phyloP scores from a whole-genome alignment of 2,888 invertebrate genomes.

The Dorcus hopei region DNA sequence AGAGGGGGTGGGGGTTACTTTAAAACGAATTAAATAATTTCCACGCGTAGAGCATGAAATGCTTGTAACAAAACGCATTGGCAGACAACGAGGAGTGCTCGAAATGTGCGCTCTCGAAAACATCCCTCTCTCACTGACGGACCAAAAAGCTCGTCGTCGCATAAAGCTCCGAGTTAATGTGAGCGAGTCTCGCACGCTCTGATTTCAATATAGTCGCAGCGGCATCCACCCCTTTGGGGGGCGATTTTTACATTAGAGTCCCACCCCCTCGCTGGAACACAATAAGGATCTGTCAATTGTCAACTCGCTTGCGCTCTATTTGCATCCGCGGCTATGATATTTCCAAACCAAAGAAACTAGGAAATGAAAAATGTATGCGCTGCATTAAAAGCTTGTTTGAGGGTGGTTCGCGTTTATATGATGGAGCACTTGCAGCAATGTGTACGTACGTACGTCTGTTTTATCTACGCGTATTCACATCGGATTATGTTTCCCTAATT shows the following conservation, averaged over 20 bases:
- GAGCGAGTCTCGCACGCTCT: slow-evolving; percentile 31
- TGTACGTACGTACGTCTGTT: not conserved
- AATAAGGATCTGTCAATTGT: slow-evolving; percentile 48
- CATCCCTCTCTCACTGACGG: not conserved
- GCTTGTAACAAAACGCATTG: too few relatives aligned
- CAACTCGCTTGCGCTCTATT: slow-evolving; percentile 40
- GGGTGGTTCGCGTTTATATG: slow-evolving; percentile 16
- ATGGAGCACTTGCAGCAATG: slow-evolving; percentile 36
- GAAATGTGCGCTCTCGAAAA: not conserved
- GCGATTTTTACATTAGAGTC: slow-evolving; percentile 43
- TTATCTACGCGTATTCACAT: too few relatives aligned
- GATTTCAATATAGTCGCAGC: slow-evolving; percentile 44
- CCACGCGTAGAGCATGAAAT: too few relatives aligned
- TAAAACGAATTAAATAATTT: too few relatives aligned
- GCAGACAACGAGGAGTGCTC: not conserved
- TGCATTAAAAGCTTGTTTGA: slow-evolving; percentile 43
- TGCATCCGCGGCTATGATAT: slow-evolving; percentile 35
- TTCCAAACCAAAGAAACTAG: slow-evolving; percentile 33
- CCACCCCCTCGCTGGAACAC: slow-evolving; percentile 31
- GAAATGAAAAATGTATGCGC: slow-evolving; percentile 45
- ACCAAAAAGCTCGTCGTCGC: not conserved
- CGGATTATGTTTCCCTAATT: too few relatives aligned
- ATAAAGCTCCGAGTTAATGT: slow-evolving; percentile 9
- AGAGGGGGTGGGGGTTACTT: too few relatives aligned
- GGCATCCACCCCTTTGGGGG: slow-evolving; percentile 41